Evolutionary conservation across 35 echinoderm and acorn worm genomes (phyloP).

Genomic region (Amphiura filiformis): DNA sequence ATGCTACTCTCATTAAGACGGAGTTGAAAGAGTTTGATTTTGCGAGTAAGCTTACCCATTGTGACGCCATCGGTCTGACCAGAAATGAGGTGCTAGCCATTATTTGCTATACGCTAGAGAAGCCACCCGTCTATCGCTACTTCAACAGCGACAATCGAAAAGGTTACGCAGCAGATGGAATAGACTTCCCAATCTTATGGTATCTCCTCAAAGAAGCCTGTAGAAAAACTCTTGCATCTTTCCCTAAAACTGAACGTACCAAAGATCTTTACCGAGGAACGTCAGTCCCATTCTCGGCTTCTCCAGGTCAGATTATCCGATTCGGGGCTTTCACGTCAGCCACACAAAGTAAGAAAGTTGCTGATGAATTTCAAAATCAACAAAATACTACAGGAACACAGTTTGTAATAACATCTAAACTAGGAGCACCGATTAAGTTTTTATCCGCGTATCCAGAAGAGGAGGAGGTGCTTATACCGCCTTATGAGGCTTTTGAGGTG

Average conservation of each 20-base stretch:
- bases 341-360: constrained; percentile 11
- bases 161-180: background rate
- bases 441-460: constrained; percentile 6
- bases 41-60: background rate
- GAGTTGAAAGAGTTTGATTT: background rate
- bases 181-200: constrained; percentile 1
- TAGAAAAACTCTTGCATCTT: background rate
- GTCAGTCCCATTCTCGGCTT: background rate
- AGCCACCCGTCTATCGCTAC: constrained; percentile 18
- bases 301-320: background rate
- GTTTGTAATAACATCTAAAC: background rate
- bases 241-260: background rate
- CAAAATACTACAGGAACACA: background rate
- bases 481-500: background rate
- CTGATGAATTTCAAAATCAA: background rate
- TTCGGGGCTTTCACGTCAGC: background rate
- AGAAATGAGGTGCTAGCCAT: background rate
- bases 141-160: background rate
- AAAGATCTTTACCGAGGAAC: constrained; percentile 14
- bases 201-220: background rate
- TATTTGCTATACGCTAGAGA: constrained; percentile 1
- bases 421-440: background rate
- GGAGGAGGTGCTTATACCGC: background rate
- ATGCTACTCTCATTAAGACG: background rate
- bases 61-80: background rate